Conservation (phyloP, 2,797 vertebrate species). For the Peromyscus aztecus region DNA sequence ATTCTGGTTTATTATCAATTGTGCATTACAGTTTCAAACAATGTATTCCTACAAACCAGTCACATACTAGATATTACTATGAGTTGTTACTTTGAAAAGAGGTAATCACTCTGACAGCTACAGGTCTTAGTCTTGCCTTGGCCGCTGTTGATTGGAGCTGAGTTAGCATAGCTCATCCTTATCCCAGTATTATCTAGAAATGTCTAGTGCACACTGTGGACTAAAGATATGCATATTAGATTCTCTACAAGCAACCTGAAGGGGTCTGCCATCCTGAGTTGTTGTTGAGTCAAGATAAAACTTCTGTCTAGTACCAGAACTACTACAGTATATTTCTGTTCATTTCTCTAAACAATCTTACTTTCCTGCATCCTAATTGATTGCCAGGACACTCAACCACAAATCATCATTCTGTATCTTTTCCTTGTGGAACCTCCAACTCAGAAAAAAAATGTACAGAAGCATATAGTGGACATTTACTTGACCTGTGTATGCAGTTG, state of each 20-base stretch:
- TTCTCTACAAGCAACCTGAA: not conserved
- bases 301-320: not conserved
- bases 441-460: not conserved
- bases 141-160: not conserved
- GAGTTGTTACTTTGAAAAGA: not conserved
- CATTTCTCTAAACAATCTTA: not conserved
- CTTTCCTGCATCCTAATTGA: not conserved
- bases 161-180: no score
- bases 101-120: not conserved
- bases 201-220: fast-evolving
- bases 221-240: not conserved
- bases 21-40: not conserved
- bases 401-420: not conserved
- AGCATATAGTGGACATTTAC: not conserved
- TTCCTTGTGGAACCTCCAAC: not conserved
- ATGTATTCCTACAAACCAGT: not conserved
- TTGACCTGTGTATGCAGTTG: not conserved
- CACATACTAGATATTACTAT: not conserved
- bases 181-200: not conserved
- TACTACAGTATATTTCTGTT: not conserved
- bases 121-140: not conserved
- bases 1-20: not conserved
- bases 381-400: no score
- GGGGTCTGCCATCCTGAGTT: not conserved
- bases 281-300: not conserved